Evolutionary conservation across 1,140 invertebrate species (phyloP).

Genomic region (Brachystomella parvula): DNA sequence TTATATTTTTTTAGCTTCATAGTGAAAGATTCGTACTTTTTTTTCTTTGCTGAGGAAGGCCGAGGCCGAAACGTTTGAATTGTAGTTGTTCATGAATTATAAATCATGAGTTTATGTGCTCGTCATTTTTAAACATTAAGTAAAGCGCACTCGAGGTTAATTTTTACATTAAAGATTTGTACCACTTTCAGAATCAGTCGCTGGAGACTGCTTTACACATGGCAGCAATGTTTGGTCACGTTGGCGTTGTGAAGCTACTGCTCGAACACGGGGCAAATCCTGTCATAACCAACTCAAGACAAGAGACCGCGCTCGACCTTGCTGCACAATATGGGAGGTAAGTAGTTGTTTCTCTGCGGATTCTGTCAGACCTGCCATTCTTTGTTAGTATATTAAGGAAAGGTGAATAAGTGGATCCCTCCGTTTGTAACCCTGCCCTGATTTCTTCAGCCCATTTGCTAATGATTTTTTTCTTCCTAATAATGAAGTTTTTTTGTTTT

Average conservation of each 20-base stretch:
- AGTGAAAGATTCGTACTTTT: too few relatives aligned
- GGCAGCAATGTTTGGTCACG: conserved; percentile 90
- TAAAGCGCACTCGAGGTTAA: background rate
- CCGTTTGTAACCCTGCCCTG: background rate
- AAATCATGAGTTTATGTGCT: background rate
- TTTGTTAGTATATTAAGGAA: background rate
- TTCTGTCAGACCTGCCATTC: background rate
- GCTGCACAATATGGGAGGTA: conserved; percentile 84
- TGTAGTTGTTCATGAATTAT: background rate
- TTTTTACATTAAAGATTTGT: conserved; percentile 4
- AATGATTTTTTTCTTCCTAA: conserved; percentile 11
- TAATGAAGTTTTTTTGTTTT: too few relatives aligned
- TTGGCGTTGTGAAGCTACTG: conserved; percentile 75
- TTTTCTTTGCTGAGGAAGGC: too few relatives aligned
- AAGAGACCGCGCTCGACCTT: conserved; percentile 86
- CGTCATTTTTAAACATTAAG: background rate
- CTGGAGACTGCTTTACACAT: conserved; percentile 83
- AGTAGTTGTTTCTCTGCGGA: background rate
- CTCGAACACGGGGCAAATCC: conserved; percentile 82
- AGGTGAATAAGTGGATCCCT: background rate
- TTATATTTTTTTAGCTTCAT: too few relatives aligned
- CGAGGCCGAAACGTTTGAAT: too few relatives aligned
- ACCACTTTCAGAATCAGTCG: conserved; percentile 22
- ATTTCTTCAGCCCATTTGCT: conserved; percentile 6
- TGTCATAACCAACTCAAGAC: conserved; percentile 73